These are phyloP conservation scores for Prinia subflava DNA, from an alignment of 2,113 vertebrate genomes.

Conservation along the genomic window DNA sequence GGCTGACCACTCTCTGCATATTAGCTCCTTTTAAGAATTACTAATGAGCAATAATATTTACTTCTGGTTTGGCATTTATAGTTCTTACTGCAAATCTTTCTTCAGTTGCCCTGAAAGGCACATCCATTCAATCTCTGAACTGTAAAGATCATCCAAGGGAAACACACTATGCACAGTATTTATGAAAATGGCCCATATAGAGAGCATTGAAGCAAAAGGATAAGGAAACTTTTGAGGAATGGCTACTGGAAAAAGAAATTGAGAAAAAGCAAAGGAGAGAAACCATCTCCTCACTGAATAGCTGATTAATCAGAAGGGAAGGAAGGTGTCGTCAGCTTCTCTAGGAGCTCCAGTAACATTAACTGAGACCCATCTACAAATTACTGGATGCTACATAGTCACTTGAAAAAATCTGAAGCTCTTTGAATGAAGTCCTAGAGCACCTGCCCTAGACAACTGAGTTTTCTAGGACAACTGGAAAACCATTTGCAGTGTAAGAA, in stretches of 20 bases:
- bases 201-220: background rate
- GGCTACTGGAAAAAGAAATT: background rate
- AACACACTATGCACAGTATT: background rate
- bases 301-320: background rate
- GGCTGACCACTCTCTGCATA: background rate
- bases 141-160: background rate
- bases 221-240: background rate
- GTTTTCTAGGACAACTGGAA: background rate
- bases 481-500: background rate
- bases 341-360: background rate
- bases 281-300: background rate
- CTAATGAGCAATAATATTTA: background rate
- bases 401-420: background rate
- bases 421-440: background rate
- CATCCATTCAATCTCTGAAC: background rate
- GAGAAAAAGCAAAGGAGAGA: background rate
- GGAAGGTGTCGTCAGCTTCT: background rate
- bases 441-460: background rate
- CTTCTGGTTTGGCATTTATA: background rate
- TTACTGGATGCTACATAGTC: background rate
- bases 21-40: background rate
- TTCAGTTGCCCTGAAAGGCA: background rate
- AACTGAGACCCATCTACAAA: background rate
- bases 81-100: background rate
- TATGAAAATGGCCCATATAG: background rate